These are phyloP conservation scores for Pelodytes ibericus DNA, from an alignment of 2,797 vertebrate genomes.

Conservation along the genomic window DNA sequence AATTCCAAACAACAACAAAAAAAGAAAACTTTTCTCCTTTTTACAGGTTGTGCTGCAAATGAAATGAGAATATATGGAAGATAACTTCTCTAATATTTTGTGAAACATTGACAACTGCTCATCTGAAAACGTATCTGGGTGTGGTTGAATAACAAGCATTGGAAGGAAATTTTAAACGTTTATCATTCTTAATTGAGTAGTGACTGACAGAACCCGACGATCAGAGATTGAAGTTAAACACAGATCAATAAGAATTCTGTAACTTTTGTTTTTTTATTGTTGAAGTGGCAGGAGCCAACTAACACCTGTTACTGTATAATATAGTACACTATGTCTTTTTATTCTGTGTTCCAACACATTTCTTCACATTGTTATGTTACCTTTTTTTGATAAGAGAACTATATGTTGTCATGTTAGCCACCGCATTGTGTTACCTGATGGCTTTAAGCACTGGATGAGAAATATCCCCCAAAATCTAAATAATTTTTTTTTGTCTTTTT, in stretches of 20 bases:
- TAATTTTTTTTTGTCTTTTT: too few species aligned
- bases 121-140: too few species aligned
- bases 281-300: not conserved
- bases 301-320: not conserved
- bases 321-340: not conserved
- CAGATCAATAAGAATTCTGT: too few species aligned
- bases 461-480: too few species aligned
- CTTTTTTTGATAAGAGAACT: not conserved
- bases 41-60: conserved; percentile 83
- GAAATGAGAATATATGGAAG: conserved; percentile 70
- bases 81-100: too few species aligned
- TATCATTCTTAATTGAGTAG: too few species aligned
- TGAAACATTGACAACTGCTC: too few species aligned
- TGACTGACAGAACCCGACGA: too few species aligned
- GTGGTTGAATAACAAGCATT: too few species aligned
- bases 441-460: not conserved
- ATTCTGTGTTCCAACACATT: not conserved
- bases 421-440: not conserved
- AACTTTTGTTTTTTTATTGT: not conserved
- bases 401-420: not conserved
- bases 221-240: not conserved
- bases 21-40: too few species aligned
- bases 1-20: too few species aligned
- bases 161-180: too few species aligned
- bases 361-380: not conserved